Percentiles rank a stretch among this genome's conserved stretches.
Evolutionary conservation across 2,888 invertebrate genomes (phyloP).

Genomic region (Calameuta idolon): DNA sequence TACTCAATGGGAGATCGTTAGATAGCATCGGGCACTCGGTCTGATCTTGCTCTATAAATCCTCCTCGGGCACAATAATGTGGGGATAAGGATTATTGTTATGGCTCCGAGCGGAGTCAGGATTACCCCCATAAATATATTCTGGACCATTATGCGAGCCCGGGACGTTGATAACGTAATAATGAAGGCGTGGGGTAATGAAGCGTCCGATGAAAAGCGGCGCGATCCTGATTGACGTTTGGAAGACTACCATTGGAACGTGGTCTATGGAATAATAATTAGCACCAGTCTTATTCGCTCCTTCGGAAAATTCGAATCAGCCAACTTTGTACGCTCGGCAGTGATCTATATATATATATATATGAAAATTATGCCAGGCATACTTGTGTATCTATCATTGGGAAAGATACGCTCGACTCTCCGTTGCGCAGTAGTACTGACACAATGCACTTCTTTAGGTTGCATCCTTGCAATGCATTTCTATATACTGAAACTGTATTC

Average conservation of each 20-base stretch:
- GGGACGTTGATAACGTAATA: slow-evolving; percentile 62
- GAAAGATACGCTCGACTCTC: not conserved
- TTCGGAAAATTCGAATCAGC: not conserved
- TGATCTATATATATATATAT: not conserved
- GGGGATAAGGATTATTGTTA: slow-evolving; percentile 65
- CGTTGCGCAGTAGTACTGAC: not conserved
- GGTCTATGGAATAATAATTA: not conserved
- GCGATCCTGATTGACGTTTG: slow-evolving; percentile 49
- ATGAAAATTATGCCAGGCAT: too few species aligned
- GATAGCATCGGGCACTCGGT: slow-evolving; percentile 48
- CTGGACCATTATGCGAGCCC: slow-evolving; percentile 47
- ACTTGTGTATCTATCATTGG: not conserved
- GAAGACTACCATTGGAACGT: not conserved
- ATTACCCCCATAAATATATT: slow-evolving; percentile 59
- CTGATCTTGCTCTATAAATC: slow-evolving; percentile 61
- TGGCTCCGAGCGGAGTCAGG: slow-evolving; percentile 33
- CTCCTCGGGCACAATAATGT: slow-evolving; percentile 64
- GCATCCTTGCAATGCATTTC: not conserved
- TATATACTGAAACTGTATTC: not conserved
- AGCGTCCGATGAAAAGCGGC: slow-evolving; percentile 45
- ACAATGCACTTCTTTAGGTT: not conserved
- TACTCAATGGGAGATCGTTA: slow-evolving; percentile 63
- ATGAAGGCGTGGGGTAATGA: slow-evolving; percentile 61
- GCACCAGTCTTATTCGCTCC: not conserved
- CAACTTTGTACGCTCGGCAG: not conserved